Percentiles rank a stretch among this genome's conserved stretches.
Evolutionary conservation across 2,888 invertebrate genomes (phyloP).

Genomic region (Cerastis rubricosa): DNA sequence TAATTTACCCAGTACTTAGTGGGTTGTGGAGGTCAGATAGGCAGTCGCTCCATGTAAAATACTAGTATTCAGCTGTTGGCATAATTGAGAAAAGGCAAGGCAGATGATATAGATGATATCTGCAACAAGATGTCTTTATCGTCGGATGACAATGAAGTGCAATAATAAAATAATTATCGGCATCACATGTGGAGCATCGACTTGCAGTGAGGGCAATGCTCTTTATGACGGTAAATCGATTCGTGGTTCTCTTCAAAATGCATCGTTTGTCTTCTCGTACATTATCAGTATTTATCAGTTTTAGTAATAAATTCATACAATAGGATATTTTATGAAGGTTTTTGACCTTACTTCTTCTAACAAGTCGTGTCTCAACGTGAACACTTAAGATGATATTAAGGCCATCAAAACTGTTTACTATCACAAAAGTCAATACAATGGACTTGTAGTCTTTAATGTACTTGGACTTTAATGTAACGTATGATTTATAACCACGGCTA

Average conservation of each 20-base stretch:
- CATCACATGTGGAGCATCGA: conserved; percentile 72
- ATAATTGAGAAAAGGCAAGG: neutral
- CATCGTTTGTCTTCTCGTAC: conserved; percentile 75
- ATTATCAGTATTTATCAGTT: conserved; percentile 74
- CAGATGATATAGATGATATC: conserved; percentile 28
- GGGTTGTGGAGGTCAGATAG: neutral
- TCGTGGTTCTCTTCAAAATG: conserved; percentile 77
- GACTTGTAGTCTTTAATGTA: conserved; percentile 14
- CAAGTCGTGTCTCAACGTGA: conserved; percentile 59
- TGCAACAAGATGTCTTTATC: conserved; percentile 65
- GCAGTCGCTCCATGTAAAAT: neutral
- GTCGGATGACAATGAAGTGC: conserved; percentile 70
- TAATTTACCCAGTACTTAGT: neutral
- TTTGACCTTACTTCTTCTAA: conserved; percentile 65
- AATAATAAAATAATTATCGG: conserved; percentile 76
- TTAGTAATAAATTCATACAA: conserved; percentile 73
- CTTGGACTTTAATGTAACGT: conserved; percentile 16
- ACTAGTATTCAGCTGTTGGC: neutral
- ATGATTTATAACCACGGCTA: conserved; percentile 15
- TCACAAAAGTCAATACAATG: conserved; percentile 32
- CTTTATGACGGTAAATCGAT: conserved; percentile 78
- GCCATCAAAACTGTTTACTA: conserved; percentile 43
- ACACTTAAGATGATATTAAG: conserved; percentile 53
- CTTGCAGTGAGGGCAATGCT: conserved; percentile 77
- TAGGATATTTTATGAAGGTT: conserved; percentile 73